Evolutionary conservation across 1,140 invertebrate genomes (phyloP), one percentile per base, ranked within the genome.

Genomic region (Macrobrachium nipponense): DNA sequence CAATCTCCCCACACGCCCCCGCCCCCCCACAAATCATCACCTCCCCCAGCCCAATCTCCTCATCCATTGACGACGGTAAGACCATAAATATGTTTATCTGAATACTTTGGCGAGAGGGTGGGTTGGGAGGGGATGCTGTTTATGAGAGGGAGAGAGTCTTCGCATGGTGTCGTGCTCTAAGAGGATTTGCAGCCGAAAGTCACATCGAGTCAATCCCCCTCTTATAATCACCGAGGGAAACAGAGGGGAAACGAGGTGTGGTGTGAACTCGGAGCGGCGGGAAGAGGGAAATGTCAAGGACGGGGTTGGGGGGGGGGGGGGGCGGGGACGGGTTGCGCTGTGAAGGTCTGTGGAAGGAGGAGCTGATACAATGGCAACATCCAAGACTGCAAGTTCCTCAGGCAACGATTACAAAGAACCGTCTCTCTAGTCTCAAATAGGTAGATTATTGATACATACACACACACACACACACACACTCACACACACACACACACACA

Each of bases 61-160:
- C 59, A 78, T 76, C 60, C 82, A 75, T 78, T 79, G 78, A 85
- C 82, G 78, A 85, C 82, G 76, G 51, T 85, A 78, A 85, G 75
- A 85, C 82, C 78, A 85, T 85, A 85, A 85, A 85, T 85, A 85
- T 85, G 82, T 85, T 85, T 85, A 85, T 85, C 82, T 85, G 62
- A 72, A 58, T 58, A 85, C 68, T 79, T 75, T 85, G 79, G 82
- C 75, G 68, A 78, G 68, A 76, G 82, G 82, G 51, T 51, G 51
- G 51, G 51, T 6, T 12, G 51, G 51, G 51, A 51, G 51, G 51
- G 51, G 51, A 51, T 51, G 51, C 51, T 51, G 51, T 51, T 51
- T 51, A 51, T 51, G 51, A 51, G 51, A 51, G 51, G 51, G 51
- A 51, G 51, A 51, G 51, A 51, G 51, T 51, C 51, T 51, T 51